Percentiles rank a stretch among this genome's conserved stretches.
These are phyloP conservation scores for Mesembrinibis cayennensis DNA, from an alignment of 2,113 vertebrate species.

Conservation along the genomic window DNA sequence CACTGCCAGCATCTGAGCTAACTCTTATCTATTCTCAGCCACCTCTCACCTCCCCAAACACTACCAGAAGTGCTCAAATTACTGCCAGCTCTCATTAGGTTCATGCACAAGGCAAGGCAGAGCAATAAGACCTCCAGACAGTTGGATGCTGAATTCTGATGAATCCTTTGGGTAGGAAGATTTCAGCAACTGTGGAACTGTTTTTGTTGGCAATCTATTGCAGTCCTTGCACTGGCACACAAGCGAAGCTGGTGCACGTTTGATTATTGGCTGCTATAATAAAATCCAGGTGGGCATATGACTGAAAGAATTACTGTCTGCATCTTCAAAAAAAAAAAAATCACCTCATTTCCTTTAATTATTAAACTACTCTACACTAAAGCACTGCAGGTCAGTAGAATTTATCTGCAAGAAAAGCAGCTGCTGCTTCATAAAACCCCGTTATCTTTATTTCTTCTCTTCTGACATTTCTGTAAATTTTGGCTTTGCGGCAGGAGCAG, in stretches of 20 bases:
- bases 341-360: slow-evolving; percentile 5
- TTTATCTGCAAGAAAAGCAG: background rate
- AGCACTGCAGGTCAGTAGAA: background rate
- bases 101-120: background rate
- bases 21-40: slow-evolving; percentile 43
- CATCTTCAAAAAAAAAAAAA: background rate
- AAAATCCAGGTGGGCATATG: background rate
- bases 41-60: slow-evolving; percentile 42
- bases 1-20: slow-evolving; percentile 6
- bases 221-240: background rate
- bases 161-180: background rate
- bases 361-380: background rate
- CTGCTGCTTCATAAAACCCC: background rate
- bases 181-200: background rate
- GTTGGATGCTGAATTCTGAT: slow-evolving; percentile 19
- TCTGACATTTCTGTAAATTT: background rate
- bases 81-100: slow-evolving; percentile 56
- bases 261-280: background rate
- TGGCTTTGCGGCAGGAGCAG: background rate
- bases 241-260: background rate
- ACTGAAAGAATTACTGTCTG: background rate
- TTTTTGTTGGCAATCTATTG: background rate
- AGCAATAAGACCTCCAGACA: slow-evolving; percentile 27
- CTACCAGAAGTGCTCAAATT: slow-evolving; percentile 44
- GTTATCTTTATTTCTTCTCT: background rate